Evolutionary conservation across 2,888 invertebrate genomes (phyloP).

Genomic region (Aquatica leii): DNA sequence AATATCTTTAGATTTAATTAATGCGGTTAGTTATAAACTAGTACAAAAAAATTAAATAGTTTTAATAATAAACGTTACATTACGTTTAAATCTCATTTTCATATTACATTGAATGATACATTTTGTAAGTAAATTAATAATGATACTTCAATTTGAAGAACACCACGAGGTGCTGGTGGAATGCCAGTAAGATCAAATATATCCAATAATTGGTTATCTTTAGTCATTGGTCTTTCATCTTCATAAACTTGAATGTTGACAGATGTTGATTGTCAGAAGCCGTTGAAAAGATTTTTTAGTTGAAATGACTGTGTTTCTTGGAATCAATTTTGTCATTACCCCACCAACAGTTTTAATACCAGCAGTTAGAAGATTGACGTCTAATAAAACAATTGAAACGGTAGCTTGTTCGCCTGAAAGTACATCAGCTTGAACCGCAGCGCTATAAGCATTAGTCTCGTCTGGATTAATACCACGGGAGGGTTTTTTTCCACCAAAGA

Average conservation of each 20-base stretch:
- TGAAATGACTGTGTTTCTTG: constrained; percentile 98
- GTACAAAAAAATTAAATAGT: too few relatives aligned
- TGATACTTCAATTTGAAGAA: constrained; percentile 94
- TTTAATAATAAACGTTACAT: too few relatives aligned
- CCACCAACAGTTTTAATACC: constrained; percentile 99
- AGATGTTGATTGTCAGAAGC: constrained; percentile 98
- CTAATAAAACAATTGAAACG: constrained; percentile 93
- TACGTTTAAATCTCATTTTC: too few relatives aligned
- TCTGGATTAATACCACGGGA: constrained; percentile 98
- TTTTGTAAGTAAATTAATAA: too few relatives aligned
- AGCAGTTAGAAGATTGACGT: constrained; percentile 98
- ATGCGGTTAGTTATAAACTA: too few relatives aligned
- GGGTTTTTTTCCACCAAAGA: constrained; percentile 98
- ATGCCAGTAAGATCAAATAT: constrained; percentile 98
- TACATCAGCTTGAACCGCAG: constrained; percentile 98
- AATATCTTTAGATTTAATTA: too few relatives aligned
- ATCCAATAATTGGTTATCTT: constrained; percentile 98
- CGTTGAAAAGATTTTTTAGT: constrained; percentile 99
- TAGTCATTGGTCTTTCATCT: constrained; percentile 99
- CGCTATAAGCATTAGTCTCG: constrained; percentile 98
- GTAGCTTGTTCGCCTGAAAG: constrained; percentile 97
- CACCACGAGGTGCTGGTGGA: constrained; percentile 92
- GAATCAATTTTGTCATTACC: constrained; percentile 99
- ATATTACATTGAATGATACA: too few relatives aligned
- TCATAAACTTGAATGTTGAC: constrained; percentile 99